Percentiles rank a stretch among this genome's conserved stretches.
Conservation (phyloP, 2,888 invertebrate species). For the Calephelis perditalis region DNA sequence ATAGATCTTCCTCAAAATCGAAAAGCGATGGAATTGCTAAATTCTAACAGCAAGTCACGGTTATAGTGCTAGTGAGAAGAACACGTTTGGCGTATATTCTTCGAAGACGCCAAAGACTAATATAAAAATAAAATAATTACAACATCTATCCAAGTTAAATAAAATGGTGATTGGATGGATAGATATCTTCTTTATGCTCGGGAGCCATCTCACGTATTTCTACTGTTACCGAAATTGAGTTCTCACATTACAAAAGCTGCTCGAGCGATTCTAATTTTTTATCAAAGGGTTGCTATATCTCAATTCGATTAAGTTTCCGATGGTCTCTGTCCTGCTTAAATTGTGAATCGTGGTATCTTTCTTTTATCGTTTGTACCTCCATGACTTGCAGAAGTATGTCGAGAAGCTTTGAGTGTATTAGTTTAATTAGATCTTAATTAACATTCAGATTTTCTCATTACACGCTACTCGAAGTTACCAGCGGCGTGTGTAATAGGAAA, state of each 20-base stretch:
- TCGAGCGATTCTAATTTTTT: constrained; percentile 71
- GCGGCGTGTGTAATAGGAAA: constrained; percentile 65
- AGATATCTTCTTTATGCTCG: constrained; percentile 65
- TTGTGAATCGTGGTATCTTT: constrained; percentile 2
- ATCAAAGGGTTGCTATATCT: constrained; percentile 74
- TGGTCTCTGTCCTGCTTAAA: not conserved
- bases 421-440: constrained; percentile 78
- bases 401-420: constrained; percentile 77
- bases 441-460: constrained; percentile 77
- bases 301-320: constrained; percentile 60
- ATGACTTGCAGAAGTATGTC: constrained; percentile 75
- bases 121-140: no score
- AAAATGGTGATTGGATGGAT: constrained; percentile 13
- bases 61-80: no score
- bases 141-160: not conserved
- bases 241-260: constrained; percentile 72
- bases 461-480: constrained; percentile 72
- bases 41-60: no score
- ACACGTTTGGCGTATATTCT: no score
- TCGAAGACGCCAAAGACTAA: no score
- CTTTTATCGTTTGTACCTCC: constrained; percentile 33
- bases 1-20: no score
- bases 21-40: no score
- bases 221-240: constrained; percentile 70
- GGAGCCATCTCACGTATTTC: constrained; percentile 53